Base-by-base conservation (phyloP, 2,888 invertebrate species). In the Apomyelois bistriatella region DNA sequence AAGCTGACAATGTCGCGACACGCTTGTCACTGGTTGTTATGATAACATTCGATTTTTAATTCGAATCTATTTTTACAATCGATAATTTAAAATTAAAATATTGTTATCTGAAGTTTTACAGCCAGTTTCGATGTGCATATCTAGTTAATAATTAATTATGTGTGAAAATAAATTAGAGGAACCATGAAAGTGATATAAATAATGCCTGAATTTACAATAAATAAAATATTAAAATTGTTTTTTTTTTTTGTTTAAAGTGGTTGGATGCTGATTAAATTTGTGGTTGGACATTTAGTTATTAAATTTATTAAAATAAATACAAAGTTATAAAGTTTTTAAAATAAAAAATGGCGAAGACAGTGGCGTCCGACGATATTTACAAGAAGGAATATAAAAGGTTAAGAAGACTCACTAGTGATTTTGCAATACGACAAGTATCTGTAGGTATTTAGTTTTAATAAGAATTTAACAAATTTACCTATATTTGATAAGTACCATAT, bases 331-430 rank as follows among this genome's bases (percentile, higher is more conserved):
- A n/a, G n/a, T 28, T 7, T 5, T 10, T 16, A 12, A 36, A 48
- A 17, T 16, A 36, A 15, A 59, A 43, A 67, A 85, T 85, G 85
- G 80, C 83, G 52, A 68, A 76, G 46, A 65, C 68, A 0, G 64
- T 66, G 35, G 67, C 65, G n/a, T 73, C 76, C 15, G 91, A 91
- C 1, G 89, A 86, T 15, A 79, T 69, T 60, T 95, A 95, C 76
- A 92, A 92, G 12, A 92, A 92, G 64, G 95, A 95, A 72, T 95
- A 95, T 64, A 91, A 90, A 56, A 91, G 94, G 68, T 76, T 95
- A 59, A 85, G 94, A 60, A 90, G 94, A 61, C 77, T 95, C 28
- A 95, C 95, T 8, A 93, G 93, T 68, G 93, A 94, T 70, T 82
- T 93, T 55, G 92, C 94, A 62, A 92, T 93, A 61, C 90, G 93